Percentiles rank a stretch among this genome's conserved stretches.
phyloP scores from a whole-genome alignment of 2,797 vertebrate species.

The Danio tinwini region DNA sequence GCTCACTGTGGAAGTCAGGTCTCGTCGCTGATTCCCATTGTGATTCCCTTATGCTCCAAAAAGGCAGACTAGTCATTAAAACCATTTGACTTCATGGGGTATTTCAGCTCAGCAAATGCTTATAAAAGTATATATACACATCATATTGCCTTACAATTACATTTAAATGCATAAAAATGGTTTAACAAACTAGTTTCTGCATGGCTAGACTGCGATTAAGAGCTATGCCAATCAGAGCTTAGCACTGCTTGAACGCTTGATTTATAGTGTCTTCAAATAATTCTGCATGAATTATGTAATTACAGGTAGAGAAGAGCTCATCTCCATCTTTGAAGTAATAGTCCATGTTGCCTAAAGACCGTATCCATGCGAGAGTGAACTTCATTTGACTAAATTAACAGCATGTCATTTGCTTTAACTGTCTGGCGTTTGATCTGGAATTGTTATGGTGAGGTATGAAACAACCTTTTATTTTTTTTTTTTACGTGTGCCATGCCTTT shows the following conservation, averaged over 20 bases:
- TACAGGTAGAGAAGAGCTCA: conserved; percentile 35
- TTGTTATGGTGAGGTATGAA: conserved; percentile 37
- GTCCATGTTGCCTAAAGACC: conserved; percentile 5
- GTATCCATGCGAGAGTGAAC: conserved; percentile 9
- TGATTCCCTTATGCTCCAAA: not conserved
- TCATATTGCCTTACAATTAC: not conserved
- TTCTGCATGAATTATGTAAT: conserved; percentile 42
- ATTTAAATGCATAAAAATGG: not conserved
- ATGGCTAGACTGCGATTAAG: conserved; percentile 33
- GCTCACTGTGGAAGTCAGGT: conserved; percentile 8
- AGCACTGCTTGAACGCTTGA: conserved; percentile 29
- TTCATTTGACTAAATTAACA: conserved; percentile 35
- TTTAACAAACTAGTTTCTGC: conserved; percentile 21
- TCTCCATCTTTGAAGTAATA: conserved; percentile 17
- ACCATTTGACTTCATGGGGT: conserved; percentile 2
- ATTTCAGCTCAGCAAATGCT: not conserved
- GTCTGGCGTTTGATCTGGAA: conserved; percentile 41
- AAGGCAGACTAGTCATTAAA: not conserved
- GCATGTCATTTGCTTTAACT: conserved; percentile 25
- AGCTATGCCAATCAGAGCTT: conserved; percentile 46
- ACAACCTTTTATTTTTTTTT: conserved; percentile 5
- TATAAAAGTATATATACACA: not conserved
- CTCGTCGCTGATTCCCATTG: conserved; percentile 3
- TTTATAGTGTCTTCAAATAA: conserved; percentile 37
- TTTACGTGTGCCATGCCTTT: conserved; percentile 15